phyloP scores from a whole-genome alignment of 2,888 invertebrate genomes.

The Proisotoma minuta region DNA sequence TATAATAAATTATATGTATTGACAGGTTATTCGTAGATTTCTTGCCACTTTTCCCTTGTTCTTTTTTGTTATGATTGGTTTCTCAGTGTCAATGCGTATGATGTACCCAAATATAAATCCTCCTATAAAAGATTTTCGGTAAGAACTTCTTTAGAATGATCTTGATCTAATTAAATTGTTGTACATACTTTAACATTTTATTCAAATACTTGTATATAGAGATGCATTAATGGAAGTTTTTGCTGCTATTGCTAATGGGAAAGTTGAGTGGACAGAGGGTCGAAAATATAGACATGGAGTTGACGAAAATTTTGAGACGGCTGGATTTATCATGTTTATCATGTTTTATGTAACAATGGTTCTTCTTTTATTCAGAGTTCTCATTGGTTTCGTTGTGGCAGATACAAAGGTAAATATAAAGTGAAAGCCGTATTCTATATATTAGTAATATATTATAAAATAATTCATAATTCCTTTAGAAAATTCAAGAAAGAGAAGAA shows the following conservation, averaged over 20 bases:
- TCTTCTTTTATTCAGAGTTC: conserved; percentile 14
- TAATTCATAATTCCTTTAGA: not conserved
- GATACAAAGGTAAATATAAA: conserved; percentile 19
- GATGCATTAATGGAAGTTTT: conserved; percentile 15
- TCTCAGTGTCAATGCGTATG: conserved; percentile 16
- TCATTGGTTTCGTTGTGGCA: conserved; percentile 19
- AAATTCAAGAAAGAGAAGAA: conserved; percentile 21
- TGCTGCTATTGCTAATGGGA: conserved; percentile 10
- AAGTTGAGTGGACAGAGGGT: conserved; percentile 15
- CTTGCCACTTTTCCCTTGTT: conserved; percentile 17
- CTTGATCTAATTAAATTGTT: too few species aligned
- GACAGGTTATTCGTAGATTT: conserved; percentile 10
- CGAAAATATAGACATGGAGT: not conserved
- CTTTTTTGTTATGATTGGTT: conserved; percentile 18
- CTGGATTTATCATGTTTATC: conserved; percentile 17
- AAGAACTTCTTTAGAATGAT: too few species aligned
- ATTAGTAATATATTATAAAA: not conserved
- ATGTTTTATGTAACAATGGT: conserved; percentile 15
- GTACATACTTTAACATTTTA: too few species aligned
- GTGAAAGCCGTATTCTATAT: not conserved
- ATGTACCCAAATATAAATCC: conserved; percentile 7
- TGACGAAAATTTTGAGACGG: conserved; percentile 3
- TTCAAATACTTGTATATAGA: too few species aligned
- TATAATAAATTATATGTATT: too few species aligned
- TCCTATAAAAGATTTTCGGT: conserved; percentile 1